Base-by-base conservation (phyloP, 2,113 vertebrate genomes). In the Macaca mulatta region DNA sequence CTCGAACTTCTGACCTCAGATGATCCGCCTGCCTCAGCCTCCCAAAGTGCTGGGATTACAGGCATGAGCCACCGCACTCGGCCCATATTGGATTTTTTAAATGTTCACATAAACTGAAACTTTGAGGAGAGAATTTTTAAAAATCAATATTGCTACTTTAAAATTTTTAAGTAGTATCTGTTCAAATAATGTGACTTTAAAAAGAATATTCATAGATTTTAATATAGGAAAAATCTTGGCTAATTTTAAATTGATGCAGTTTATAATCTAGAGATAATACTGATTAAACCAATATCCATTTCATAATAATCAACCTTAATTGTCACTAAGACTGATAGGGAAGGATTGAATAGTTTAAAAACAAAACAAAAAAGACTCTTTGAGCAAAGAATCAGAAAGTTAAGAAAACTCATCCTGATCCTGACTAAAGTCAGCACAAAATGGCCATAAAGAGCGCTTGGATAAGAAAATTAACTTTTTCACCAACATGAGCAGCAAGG, bases 381-480 rank as follows among this genome's bases (percentile, higher is more conserved):
- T 74, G 50, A 77, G 18, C 32, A 90, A n/a, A 81, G 17, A 86
- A 64, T 85, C 22, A 74, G 48, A 90, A 75, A 38, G 35, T 35
- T 70, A 98, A 92, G 67, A 97, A 70, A 98, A 93, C 1, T 90
- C n/a, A 75, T 50, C n/a, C 9, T 50, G 38, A 38, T 25, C 22
- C 69, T 82, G 14, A 81, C 22, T 52, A 11, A 87, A 45, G 32
- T 40, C 38, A 86, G 57, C 57, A 35, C 1, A 4, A 91, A 93
- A 79, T 5, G 20, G 50, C 32, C 40, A 35, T 38, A 10, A 72
- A 88, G n/a, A 93, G 27, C 6, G 8, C 38, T 72, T 61, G 82
- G n/a, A 72, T 13, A 18, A 90, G 57, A 84, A 89, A 25, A 27
- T 27, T 89, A 86, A 88, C 57, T 74, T 88, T 88, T 5, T 80